phyloP scores from a whole-genome alignment of 2,797 vertebrate genomes.

The Pipistrellus kuhlii region DNA sequence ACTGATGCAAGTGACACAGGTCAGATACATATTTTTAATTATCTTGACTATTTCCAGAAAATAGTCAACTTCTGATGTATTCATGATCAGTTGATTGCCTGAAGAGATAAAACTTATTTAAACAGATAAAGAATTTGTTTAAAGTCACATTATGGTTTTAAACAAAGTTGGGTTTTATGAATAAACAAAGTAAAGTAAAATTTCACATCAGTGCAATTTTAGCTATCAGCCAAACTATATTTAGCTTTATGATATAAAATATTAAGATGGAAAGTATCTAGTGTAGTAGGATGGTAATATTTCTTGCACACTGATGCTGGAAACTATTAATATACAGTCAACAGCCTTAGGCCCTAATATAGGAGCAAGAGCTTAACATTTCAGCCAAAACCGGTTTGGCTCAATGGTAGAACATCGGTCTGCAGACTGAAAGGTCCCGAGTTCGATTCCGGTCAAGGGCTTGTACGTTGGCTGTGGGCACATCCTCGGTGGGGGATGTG shows the following conservation, averaged over 20 bases:
- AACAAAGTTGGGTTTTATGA: slow-evolving; percentile 51
- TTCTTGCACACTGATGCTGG: slow-evolving; percentile 33
- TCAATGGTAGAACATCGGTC: too few species aligned
- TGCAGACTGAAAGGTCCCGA: too few species aligned
- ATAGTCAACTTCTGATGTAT: not conserved
- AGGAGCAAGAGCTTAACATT: not conserved
- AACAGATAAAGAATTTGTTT: slow-evolving; percentile 33
- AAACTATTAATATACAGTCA: slow-evolving; percentile 47
- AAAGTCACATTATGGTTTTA: slow-evolving; percentile 33
- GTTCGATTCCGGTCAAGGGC: too few species aligned
- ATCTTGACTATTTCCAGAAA: slow-evolving; percentile 21
- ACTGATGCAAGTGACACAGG: not conserved
- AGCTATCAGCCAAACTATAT: slow-evolving; percentile 52
- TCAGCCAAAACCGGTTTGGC: not conserved
- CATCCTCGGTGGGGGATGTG: too few species aligned
- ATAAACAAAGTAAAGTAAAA: slow-evolving; percentile 38
- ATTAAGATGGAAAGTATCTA: slow-evolving; percentile 59
- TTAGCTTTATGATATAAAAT: slow-evolving; percentile 69
- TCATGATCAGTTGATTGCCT: not conserved
- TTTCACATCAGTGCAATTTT: slow-evolving; percentile 59
- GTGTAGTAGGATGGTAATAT: slow-evolving; percentile 38
- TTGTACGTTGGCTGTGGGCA: too few species aligned
- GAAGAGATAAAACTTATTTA: slow-evolving; percentile 33
- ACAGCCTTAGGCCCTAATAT: not conserved
- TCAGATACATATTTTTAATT: not conserved